Base-by-base conservation (phyloP, 1,140 invertebrate genomes). In the Propsilocerus akamusi region DNA sequence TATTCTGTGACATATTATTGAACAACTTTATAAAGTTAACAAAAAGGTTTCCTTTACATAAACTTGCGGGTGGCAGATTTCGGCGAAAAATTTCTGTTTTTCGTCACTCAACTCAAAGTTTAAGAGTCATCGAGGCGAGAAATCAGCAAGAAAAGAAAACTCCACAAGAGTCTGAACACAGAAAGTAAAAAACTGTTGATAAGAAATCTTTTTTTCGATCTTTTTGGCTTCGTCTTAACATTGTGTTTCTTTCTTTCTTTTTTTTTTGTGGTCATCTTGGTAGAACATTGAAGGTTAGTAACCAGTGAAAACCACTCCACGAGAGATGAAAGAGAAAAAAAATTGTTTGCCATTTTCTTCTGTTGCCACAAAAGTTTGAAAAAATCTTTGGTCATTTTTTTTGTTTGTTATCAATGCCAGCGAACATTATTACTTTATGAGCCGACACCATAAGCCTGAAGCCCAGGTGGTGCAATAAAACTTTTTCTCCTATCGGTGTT, bases 191-290 rank as follows among this genome's bases (percentile, higher is more conserved):
- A 30, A 30, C n/a, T 30, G 10, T 11, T 30, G 32, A 37, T 37
- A 37, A 37, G 32, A 41, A 41, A 41, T 41, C 34, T 41, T 20
- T 41, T 41, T 37, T 37, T 37, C 2, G n/a, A 30, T 30, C 28
- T 30, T 6, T 30, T 30, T 30, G n/a, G n/a, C n/a, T n/a, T 37
- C 32, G 14, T 17, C 20, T 6, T 14, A 37, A 17, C 10, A 37
- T 37, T 17, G 6, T 37, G 7, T 14, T 37, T 14, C 1, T 14
- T 37, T 37, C 20, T 37, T 2, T 37, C 32, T 7, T 37, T 37
- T 14, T n/a, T n/a, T n/a, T n/a, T n/a, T n/a, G n/a, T n/a, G n/a
- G n/a, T 14, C 32, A 37, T 37, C 20, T 30, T 37, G n/a, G 14
- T 37, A n/a, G 2, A 14, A n/a, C 14, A 37, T 37, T 37, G n/a